phyloP scores from a whole-genome alignment of 1,140 invertebrate genomes.

The Hestina assimilis region DNA sequence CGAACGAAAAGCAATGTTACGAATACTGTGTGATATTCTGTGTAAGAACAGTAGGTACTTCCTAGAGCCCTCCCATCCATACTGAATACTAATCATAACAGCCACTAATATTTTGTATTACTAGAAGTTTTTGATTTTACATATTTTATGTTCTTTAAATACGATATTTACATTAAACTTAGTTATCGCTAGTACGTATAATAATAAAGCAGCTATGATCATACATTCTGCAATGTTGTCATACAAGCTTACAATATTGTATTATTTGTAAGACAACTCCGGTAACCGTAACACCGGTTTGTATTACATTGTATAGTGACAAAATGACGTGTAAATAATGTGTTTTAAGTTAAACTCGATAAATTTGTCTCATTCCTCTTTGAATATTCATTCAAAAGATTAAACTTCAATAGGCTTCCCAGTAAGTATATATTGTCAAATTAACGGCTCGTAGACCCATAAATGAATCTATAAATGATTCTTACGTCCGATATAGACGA shows the following conservation, averaged over 20 bases:
- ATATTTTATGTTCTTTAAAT: too few relatives aligned
- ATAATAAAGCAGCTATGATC: slow-evolving; percentile 10
- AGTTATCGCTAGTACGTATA: neutral
- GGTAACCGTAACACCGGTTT: slow-evolving; percentile 27
- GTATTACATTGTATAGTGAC: slow-evolving; percentile 14
- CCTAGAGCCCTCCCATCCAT: too few relatives aligned
- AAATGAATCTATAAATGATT: slow-evolving; percentile 51
- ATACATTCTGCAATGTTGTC: slow-evolving; percentile 27
- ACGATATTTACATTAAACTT: neutral
- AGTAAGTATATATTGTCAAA: slow-evolving; percentile 19
- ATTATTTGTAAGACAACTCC: slow-evolving; percentile 27
- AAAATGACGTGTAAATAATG: slow-evolving; percentile 10
- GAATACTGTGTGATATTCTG: too few relatives aligned
- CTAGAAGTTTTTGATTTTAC: too few relatives aligned
- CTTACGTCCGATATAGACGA: slow-evolving; percentile 44
- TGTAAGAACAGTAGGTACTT: too few relatives aligned
- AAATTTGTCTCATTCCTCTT: slow-evolving; percentile 6
- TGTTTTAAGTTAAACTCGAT: slow-evolving; percentile 7
- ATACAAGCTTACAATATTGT: slow-evolving; percentile 31
- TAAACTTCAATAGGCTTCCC: slow-evolving; percentile 18
- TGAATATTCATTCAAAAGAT: slow-evolving; percentile 13
- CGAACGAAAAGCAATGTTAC: too few relatives aligned
- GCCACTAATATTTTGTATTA: too few relatives aligned
- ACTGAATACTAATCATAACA: too few relatives aligned
- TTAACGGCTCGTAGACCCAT: slow-evolving; percentile 26